Percentiles rank a stretch among this genome's conserved stretches.
Evolutionary conservation across 2,113 vertebrate species (phyloP).

Genomic region (Cygnus atratus): DNA sequence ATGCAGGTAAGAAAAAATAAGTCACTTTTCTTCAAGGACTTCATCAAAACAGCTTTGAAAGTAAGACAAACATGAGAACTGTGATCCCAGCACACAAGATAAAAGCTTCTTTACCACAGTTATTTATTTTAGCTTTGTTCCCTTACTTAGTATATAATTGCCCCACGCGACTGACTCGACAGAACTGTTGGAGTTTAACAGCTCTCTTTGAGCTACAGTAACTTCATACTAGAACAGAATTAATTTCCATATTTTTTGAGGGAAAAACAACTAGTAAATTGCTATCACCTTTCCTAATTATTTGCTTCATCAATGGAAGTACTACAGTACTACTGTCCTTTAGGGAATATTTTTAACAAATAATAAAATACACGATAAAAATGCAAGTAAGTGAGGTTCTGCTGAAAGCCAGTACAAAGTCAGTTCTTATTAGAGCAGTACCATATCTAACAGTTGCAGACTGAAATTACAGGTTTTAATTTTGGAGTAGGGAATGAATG

Average conservation of each 20-base stretch:
- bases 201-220: not conserved
- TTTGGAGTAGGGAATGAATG: slow-evolving; percentile 18
- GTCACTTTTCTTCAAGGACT: not conserved
- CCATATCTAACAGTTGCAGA: not conserved
- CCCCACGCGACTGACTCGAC: not conserved
- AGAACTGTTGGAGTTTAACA: not conserved
- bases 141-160: not conserved
- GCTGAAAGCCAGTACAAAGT: slow-evolving; percentile 5
- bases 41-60: not conserved
- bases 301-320: slow-evolving; percentile 48
- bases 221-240: not conserved
- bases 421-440: slow-evolving; percentile 21
- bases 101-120: not conserved
- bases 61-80: not conserved
- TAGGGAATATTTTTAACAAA: slow-evolving; percentile 28
- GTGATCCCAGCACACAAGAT: not conserved
- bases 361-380: slow-evolving; percentile 41
- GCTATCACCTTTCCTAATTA: slow-evolving; percentile 37
- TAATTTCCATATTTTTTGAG: not conserved
- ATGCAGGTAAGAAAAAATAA: not conserved
- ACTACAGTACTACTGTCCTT: not conserved
- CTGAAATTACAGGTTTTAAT: slow-evolving; percentile 21
- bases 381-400: not conserved
- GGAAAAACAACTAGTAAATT: not conserved
- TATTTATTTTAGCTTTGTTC: not conserved